A percentile compares a stretch with the other conserved stretches of the same genome.
These are phyloP conservation scores for Eulemur albifrons DNA, from an alignment of 2,797 vertebrate genomes.

Conservation along the genomic window DNA sequence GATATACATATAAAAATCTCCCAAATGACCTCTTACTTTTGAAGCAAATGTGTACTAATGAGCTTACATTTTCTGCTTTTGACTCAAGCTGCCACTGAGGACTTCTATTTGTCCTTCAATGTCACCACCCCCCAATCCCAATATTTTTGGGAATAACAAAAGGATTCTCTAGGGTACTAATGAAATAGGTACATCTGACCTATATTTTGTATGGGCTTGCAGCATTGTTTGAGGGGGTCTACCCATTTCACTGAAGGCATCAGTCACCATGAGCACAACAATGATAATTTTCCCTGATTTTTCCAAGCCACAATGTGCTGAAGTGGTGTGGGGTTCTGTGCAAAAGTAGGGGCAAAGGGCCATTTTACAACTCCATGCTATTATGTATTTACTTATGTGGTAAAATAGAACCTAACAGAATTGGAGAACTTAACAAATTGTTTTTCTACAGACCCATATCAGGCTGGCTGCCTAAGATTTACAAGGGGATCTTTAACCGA, in stretches of 20 bases:
- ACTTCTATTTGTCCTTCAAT: not conserved
- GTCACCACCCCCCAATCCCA: too few relatives aligned
- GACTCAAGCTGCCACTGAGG: not conserved
- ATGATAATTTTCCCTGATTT: not conserved
- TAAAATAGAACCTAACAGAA: not conserved
- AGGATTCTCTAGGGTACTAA: not conserved
- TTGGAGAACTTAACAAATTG: not conserved
- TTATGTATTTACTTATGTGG: not conserved
- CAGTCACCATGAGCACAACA: not conserved
- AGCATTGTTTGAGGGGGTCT: not conserved
- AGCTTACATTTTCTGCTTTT: not conserved
- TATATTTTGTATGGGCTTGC: not conserved
- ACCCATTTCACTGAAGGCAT: not conserved
- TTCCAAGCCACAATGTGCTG: not conserved
- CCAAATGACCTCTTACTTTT: not conserved
- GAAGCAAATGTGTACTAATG: not conserved
- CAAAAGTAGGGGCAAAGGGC: not conserved
- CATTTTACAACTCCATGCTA: not conserved
- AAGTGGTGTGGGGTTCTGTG: not conserved
- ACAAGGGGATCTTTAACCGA: not conserved
- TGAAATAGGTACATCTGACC: not conserved
- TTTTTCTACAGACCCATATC: not conserved
- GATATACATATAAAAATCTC: not conserved
- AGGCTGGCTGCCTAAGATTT: not conserved
- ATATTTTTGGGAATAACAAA: not conserved